phyloP scores from a whole-genome alignment of 2,797 vertebrate species.

The Pyrocephalus nanus region DNA sequence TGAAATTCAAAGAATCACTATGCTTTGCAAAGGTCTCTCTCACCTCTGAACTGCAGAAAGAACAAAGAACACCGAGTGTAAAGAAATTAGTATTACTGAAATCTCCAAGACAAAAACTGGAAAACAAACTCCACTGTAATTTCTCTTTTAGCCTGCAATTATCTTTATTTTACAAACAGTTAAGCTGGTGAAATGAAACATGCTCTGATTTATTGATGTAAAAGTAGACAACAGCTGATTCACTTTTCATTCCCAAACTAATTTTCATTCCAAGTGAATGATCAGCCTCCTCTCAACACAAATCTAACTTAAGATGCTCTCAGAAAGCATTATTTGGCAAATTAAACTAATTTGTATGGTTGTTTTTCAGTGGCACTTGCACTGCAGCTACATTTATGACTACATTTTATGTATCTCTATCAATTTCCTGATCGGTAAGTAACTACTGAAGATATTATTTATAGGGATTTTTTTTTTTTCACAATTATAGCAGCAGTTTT shows the following conservation, averaged over 20 bases:
- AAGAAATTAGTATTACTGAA: background rate
- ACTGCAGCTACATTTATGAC: background rate
- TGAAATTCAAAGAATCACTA: background rate
- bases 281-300: background rate
- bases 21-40: background rate
- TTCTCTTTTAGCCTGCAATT: background rate
- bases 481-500: background rate
- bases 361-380: background rate
- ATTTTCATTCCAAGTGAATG: background rate
- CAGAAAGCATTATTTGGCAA: background rate
- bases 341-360: background rate
- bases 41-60: background rate
- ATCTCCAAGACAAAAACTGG: background rate
- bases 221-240: background rate
- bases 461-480: background rate
- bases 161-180: background rate
- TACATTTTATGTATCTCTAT: background rate
- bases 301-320: background rate
- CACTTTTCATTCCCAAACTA: background rate
- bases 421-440: background rate
- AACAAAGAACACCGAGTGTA: background rate
- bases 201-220: background rate
- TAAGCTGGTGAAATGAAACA: background rate
- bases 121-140: background rate
- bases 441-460: background rate